phyloP scores from a whole-genome alignment of 2,888 invertebrate species.

The Troglohyphantes excavatus region DNA sequence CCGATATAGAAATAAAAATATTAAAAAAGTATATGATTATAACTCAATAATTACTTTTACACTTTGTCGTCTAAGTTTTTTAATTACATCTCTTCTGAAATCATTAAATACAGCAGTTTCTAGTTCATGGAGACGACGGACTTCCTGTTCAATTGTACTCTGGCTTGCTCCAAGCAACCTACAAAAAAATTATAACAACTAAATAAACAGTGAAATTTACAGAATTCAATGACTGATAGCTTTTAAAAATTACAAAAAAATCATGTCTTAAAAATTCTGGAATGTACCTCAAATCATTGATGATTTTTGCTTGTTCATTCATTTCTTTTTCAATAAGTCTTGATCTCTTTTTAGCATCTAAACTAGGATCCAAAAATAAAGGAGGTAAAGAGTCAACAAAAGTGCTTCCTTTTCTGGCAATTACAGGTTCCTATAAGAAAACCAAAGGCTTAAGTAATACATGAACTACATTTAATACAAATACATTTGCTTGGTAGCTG shows the following conservation, averaged over 20 bases:
- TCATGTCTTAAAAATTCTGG: neutral
- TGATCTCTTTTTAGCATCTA: conserved; percentile 86
- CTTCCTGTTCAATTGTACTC: conserved; percentile 94
- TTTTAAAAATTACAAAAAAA: neutral
- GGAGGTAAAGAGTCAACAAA: conserved; percentile 76
- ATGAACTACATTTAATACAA: no score
- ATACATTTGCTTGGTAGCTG: no score
- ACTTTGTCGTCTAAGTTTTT: conserved; percentile 92
- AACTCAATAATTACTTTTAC: conserved; percentile 83
- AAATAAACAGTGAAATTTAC: neutral
- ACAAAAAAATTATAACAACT: neutral
- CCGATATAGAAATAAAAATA: no score
- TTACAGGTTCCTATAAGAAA: conserved; percentile 66
- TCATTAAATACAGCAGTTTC: conserved; percentile 97
- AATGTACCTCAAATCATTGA: conserved; percentile 90
- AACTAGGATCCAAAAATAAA: conserved; percentile 81
- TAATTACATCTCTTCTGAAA: conserved; percentile 96
- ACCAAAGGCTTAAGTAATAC: no score
- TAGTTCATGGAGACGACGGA: conserved; percentile 93
- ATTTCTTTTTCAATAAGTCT: conserved; percentile 97
- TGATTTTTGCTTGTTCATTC: conserved; percentile 97
- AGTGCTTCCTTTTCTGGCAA: conserved; percentile 80
- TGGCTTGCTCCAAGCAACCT: conserved; percentile 91
- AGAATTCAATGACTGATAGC: neutral
- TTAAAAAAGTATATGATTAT: neutral